These are phyloP conservation scores for Anagyrus pseudococci DNA, from an alignment of 2,888 invertebrate species.

Conservation along the genomic window DNA sequence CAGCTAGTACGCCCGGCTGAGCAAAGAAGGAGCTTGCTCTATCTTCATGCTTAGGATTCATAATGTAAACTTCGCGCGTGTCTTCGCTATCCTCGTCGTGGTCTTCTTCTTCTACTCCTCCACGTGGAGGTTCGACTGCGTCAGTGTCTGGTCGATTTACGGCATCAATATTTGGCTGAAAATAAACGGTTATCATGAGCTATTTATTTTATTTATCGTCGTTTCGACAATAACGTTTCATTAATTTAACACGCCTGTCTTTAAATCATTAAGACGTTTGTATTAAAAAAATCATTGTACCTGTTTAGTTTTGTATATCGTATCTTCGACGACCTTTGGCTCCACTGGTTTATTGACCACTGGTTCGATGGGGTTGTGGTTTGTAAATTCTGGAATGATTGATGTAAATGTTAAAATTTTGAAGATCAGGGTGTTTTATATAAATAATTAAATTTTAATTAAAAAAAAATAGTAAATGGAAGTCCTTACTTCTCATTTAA, in stretches of 20 bases:
- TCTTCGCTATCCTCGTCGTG: conserved; percentile 54
- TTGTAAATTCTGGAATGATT: conserved; percentile 48
- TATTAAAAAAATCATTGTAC: conserved; percentile 39
- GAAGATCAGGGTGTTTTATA: too few species aligned
- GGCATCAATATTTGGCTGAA: conserved; percentile 51
- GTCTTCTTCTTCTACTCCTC: conserved; percentile 50
- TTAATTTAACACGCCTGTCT: not conserved
- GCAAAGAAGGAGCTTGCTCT: conserved; percentile 91
- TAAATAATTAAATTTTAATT: too few species aligned
- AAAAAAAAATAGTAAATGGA: too few species aligned
- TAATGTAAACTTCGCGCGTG: conserved; percentile 75
- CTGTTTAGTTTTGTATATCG: conserved; percentile 51
- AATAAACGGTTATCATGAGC: conserved; percentile 18
- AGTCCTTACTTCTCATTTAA: too few species aligned
- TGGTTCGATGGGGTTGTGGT: conserved; percentile 54
- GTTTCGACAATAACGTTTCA: not conserved
- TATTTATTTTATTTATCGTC: not conserved
- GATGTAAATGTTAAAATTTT: too few species aligned
- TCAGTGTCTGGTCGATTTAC: conserved; percentile 54
- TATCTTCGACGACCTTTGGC: conserved; percentile 53
- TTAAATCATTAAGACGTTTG: too few species aligned
- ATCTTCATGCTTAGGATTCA: conserved; percentile 84
- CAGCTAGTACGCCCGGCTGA: conserved; percentile 92
- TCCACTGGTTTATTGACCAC: conserved; percentile 53
- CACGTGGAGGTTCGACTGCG: conserved; percentile 45